phyloP scores from a whole-genome alignment of 2,888 invertebrate species.

The Callyntrura guangdongensis region DNA sequence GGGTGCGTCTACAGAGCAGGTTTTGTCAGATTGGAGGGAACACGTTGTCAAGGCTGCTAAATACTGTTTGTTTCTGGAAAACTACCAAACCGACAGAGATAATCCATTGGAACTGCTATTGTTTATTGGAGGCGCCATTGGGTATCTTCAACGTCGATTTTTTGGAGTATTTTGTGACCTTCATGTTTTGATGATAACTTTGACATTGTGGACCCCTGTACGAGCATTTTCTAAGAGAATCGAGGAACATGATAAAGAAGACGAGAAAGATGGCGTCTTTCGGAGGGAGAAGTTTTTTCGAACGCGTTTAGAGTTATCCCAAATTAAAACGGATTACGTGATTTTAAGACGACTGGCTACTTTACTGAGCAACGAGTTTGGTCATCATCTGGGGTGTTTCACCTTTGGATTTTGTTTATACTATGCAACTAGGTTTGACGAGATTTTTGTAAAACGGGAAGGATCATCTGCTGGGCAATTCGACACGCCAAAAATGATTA shows the following conservation, averaged over 20 bases:
- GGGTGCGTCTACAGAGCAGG: background rate
- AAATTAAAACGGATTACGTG: too few relatives aligned
- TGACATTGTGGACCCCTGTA: background rate
- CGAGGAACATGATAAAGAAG: background rate
- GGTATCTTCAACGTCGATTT: background rate
- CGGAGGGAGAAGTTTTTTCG: too few relatives aligned
- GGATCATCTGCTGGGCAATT: background rate
- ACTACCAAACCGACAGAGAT: background rate
- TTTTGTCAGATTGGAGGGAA: background rate
- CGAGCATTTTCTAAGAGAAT: background rate
- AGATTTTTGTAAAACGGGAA: conserved; percentile 5
- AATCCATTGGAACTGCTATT: background rate
- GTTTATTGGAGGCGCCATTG: background rate
- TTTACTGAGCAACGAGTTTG: background rate
- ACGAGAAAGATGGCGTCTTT: background rate
- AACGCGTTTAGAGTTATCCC: too few relatives aligned
- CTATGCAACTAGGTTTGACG: conserved; percentile 10
- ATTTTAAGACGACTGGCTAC: background rate
- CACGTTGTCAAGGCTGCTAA: background rate
- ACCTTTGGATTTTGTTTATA: background rate
- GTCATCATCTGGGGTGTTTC: background rate
- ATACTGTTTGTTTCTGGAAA: background rate
- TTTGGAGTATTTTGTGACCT: conserved; percentile 9
- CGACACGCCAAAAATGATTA: background rate
- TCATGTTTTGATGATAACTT: background rate